These are phyloP conservation scores for Armadillidium nasatum DNA, from an alignment of 1,140 invertebrate species.

Conservation along the genomic window DNA sequence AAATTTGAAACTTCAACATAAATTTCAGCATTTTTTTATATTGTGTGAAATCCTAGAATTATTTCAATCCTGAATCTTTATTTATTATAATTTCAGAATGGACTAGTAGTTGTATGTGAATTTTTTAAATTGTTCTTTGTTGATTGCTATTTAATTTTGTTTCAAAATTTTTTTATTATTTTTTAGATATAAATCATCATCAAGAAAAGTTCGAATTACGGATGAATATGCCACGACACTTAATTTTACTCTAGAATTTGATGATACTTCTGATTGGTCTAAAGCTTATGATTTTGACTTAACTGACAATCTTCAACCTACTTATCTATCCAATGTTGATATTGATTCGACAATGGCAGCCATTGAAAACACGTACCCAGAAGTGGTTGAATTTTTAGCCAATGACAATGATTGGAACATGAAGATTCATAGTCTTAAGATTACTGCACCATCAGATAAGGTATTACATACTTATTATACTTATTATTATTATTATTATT, in stretches of 20 bases:
- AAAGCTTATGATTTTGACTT: constrained; percentile 66
- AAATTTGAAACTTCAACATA: no score
- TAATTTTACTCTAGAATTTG: constrained; percentile 74
- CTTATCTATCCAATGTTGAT: constrained; percentile 62
- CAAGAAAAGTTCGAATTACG: constrained; percentile 61
- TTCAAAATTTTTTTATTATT: neutral
- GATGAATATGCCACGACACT: constrained; percentile 57
- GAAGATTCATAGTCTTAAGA: constrained; percentile 60
- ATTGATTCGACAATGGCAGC: constrained; percentile 60
- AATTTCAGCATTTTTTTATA: no score
- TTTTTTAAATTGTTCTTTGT: no score
- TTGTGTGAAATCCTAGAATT: no score
- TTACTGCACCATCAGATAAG: constrained; percentile 52
- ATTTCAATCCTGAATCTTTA: no score
- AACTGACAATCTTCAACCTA: constrained; percentile 52
- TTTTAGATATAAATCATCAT: constrained; percentile 62
- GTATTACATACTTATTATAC: no score
- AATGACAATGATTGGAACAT: constrained; percentile 59
- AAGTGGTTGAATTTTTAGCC: constrained; percentile 59
- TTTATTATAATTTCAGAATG: no score
- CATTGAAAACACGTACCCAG: constrained; percentile 61
- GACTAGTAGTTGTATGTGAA: no score
- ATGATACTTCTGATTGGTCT: constrained; percentile 73
- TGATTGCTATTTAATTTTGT: no score
- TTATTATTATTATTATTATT: no score